Evolutionary conservation across 92 coral and sea anemone species (phyloP), one percentile per base, ranked within the genome.

Genomic region (Epizoanthus ramosus): DNA sequence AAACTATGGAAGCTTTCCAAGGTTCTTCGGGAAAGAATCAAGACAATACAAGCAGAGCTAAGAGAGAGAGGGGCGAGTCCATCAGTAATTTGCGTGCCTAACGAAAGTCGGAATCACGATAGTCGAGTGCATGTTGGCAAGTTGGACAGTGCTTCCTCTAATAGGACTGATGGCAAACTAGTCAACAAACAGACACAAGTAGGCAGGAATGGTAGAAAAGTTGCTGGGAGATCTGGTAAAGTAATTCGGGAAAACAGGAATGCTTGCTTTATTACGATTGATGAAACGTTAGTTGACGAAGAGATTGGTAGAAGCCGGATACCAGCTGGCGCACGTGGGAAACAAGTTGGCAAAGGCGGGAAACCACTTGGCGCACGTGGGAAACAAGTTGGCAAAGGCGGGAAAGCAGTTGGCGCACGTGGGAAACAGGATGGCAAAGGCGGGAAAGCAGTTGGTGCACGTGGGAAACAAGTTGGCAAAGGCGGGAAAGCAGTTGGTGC

Each of bases 11-110:
- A 59, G 58, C 9, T 61, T 19, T 15, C 31, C 57, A 57, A 50
- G 66, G 71, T 77, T 77, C 71, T 77, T 61, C n/a, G 59, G 9
- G 56, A 61, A 16, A 77, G 66, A 18, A 43, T 77, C 66, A 77
- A 63, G 52, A 12, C 18, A 43, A 15, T 63, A 47, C 66, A 60
- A 77, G 56, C 45, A 10, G 52, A 77, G 63, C 39, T 59, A 5
- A 33, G 25, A 39, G 56, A 59, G 9, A 37, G 22, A 1, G 47
- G 28, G 41, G 6, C 35, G 8, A 25, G 15, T 64, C 35, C 41
- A 21, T 25, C 23, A 3, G 35, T 5, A 6, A 35, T 14, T 12
- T 37, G 35, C 22, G 31, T 33, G 72, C 21, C 22, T 50, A 50
- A 50, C 15, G 54, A 10, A 50, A 50, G 54, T 50, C 54, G 14